Evolutionary conservation across 2,888 invertebrate genomes (phyloP), one percentile per base, ranked within the genome.

Genomic region (Drosophila fungiperda): DNA sequence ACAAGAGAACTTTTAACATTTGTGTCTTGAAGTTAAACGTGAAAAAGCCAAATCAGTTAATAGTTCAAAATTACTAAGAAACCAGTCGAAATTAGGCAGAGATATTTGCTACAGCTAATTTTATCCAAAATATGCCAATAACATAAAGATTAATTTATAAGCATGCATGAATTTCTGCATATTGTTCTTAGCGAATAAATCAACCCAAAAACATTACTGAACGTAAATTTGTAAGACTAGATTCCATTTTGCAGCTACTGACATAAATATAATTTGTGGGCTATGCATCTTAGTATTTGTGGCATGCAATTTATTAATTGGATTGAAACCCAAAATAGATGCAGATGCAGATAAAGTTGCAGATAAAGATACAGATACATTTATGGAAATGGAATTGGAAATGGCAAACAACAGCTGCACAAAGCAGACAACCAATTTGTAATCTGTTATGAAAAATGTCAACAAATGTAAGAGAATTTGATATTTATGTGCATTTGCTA

Each of bases 371-470:
- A 35, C 15, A 45, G 15, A 53, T 40, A 32, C 50, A 38, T 54
- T 17, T 26, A 40, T 15, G 49, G 1, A 45, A 70, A 59, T 53
- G 52, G 36, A 45, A 53, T 29, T 15, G 40, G 1, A 45, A 70
- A 59, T 53, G 52, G 36, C 49, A 53, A 66, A 45, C 65, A 74
- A 69, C 74, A 87, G 89, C 82, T 87, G 82, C 68, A 81, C 61
- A 68, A 65, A 57, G 69, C 73, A 71, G 73, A 76, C 73, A 89
- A 71, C 74, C 85, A 89, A 85, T 87, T 85, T 85, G 82, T 77
- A 79, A 87, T 87, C 73, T 67, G 77, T 85, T 87, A 85, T 89
- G 73, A 82, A 77, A 80, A 85, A 70, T 84, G 85, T 81, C 79
- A 80, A 71, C 75, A 82, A 75, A 78, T 78, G 74, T 62, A 50